Percentiles rank a stretch among this genome's conserved stretches.
Evolutionary conservation across 53 echinoderm and acorn worm species (phyloP).

Genomic region (Echinarachnius parma): DNA sequence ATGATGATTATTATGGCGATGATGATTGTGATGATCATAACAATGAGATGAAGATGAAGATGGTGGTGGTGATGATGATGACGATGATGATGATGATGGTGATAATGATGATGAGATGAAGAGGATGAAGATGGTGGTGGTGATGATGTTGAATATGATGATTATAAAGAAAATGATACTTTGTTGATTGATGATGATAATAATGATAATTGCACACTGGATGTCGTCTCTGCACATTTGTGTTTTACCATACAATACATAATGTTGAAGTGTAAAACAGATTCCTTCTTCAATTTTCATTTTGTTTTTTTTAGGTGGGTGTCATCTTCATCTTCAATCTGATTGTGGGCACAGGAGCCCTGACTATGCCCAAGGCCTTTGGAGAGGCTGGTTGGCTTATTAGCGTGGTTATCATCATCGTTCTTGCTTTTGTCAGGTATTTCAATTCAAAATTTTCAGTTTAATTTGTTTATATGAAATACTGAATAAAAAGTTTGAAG

Average conservation of each 20-base stretch:
- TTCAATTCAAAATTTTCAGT: too few species aligned
- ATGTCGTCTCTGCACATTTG: not conserved
- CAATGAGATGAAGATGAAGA: too few species aligned
- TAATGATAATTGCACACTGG: not conserved
- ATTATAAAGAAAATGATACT: not conserved
- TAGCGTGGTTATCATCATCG: constrained; percentile 57
- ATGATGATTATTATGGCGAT: too few species aligned
- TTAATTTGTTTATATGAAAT: too few species aligned
- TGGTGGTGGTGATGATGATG: too few species aligned
- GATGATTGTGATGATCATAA: too few species aligned
- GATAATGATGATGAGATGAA: too few species aligned
- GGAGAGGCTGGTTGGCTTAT: constrained; percentile 78
- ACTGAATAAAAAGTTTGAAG: too few species aligned
- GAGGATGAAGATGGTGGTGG: not conserved
- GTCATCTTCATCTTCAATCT: constrained; percentile 94
- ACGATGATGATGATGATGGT: too few species aligned
- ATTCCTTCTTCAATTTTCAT: not conserved
- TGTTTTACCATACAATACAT: too few species aligned
- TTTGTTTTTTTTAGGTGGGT: constrained; percentile 63
- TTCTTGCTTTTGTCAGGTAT: constrained; percentile 89
- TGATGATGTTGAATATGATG: too few species aligned
- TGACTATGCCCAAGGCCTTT: constrained; percentile 95
- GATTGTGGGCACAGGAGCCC: constrained; percentile 93
- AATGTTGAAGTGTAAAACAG: too few species aligned
- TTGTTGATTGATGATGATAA: not conserved